A percentile compares a stretch with the other conserved stretches of the same genome.
Evolutionary conservation across 1,140 invertebrate species (phyloP).

Genomic region (Plectrocnemia conspersa): DNA sequence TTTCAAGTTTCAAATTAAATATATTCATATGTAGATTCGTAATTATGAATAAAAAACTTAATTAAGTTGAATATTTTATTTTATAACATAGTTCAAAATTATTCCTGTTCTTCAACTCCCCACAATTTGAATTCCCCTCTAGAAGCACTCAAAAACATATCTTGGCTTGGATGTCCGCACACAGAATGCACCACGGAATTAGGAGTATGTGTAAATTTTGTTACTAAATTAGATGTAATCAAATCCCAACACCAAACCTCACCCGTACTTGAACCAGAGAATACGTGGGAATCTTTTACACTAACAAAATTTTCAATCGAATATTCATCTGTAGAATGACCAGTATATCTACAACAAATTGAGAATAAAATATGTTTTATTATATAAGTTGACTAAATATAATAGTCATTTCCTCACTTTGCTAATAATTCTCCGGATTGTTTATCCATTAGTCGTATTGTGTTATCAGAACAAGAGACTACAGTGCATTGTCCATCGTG

Average conservation of each 20-base stretch:
- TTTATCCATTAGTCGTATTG: slow-evolving; percentile 85
- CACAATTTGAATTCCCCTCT: slow-evolving; percentile 64
- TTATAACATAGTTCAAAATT: slow-evolving; percentile 5
- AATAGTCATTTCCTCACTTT: slow-evolving; percentile 46
- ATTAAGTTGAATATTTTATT: too few species aligned
- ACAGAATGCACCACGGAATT: slow-evolving; percentile 62
- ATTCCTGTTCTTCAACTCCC: slow-evolving; percentile 38
- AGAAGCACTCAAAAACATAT: slow-evolving; percentile 62
- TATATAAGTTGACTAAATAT: slow-evolving; percentile 1
- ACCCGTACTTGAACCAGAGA: slow-evolving; percentile 86
- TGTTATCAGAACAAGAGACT: slow-evolving; percentile 74
- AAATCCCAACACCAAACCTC: slow-evolving; percentile 85
- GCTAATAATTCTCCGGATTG: slow-evolving; percentile 75
- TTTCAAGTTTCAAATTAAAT: too few species aligned
- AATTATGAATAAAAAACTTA: too few species aligned
- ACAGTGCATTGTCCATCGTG: slow-evolving; percentile 84
- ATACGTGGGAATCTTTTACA: slow-evolving; percentile 72
- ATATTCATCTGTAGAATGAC: slow-evolving; percentile 74
- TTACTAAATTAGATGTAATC: slow-evolving; percentile 63
- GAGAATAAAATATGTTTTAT: slow-evolving; percentile 21
- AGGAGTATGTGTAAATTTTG: slow-evolving; percentile 44
- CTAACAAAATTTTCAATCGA: slow-evolving; percentile 82
- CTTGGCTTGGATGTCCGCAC: slow-evolving; percentile 66
- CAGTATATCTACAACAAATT: slow-evolving; percentile 58
- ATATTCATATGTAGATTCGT: too few species aligned